These are phyloP conservation scores for Ctenosaura bakeri DNA, from an alignment of 2,797 vertebrate genomes.

Conservation along the genomic window DNA sequence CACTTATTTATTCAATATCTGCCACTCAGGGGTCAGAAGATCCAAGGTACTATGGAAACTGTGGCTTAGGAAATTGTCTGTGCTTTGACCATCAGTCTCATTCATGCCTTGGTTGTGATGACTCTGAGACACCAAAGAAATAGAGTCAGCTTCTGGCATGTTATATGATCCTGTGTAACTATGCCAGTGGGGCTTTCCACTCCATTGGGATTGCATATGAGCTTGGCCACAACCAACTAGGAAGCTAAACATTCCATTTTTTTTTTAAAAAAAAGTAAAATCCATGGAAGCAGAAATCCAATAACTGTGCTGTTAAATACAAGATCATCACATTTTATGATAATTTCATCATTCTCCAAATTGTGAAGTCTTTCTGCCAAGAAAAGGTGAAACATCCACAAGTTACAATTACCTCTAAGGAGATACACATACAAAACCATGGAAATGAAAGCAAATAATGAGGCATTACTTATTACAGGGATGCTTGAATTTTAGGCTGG, in stretches of 20 bases:
- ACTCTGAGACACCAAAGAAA: too few species aligned
- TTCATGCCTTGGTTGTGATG: too few species aligned
- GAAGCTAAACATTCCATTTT: background rate
- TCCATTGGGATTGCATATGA: too few species aligned
- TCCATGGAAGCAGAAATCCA: conserved; percentile 9
- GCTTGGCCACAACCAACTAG: background rate
- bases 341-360: background rate
- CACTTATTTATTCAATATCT: too few species aligned
- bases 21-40: too few species aligned
- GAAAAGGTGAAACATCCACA: background rate
- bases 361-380: background rate
- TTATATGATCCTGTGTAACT: too few species aligned
- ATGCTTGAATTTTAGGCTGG: conserved; percentile 15
- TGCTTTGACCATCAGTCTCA: too few species aligned
- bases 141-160: too few species aligned
- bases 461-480: background rate
- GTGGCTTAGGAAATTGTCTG: too few species aligned
- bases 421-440: background rate
- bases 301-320: background rate
- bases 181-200: too few species aligned
- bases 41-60: too few species aligned
- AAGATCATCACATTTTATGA: background rate
- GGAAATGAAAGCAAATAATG: background rate
- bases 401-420: background rate
- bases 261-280: conserved; percentile 1